Evolutionary conservation across 2,888 invertebrate species (phyloP).

Genomic region (Drosophila histrio): DNA sequence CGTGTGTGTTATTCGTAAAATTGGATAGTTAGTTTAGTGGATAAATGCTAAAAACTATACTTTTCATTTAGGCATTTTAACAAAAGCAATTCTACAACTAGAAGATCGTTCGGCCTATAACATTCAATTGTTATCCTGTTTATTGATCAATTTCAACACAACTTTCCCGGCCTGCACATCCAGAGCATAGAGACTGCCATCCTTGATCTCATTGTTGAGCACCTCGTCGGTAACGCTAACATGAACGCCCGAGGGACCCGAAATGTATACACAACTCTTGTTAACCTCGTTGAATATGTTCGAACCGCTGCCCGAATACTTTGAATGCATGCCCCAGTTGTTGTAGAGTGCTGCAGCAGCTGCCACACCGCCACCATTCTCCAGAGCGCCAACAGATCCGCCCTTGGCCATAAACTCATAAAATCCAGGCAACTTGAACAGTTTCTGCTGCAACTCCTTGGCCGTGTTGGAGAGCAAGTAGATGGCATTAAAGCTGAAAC

Average conservation of each 20-base stretch:
- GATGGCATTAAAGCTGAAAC: slow-evolving; percentile 90
- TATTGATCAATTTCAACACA: slow-evolving; percentile 84
- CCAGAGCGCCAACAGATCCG: slow-evolving; percentile 62
- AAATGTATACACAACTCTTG: slow-evolving; percentile 88
- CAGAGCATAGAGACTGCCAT: slow-evolving; percentile 89
- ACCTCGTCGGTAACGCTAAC: slow-evolving; percentile 94
- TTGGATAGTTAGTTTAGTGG: slow-evolving; percentile 11
- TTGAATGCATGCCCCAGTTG: slow-evolving; percentile 82
- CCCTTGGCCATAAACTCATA: slow-evolving; percentile 81
- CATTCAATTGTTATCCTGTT: slow-evolving; percentile 78
- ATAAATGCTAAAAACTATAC: slow-evolving; percentile 72
- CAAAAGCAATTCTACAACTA: slow-evolving; percentile 28
- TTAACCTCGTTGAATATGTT: slow-evolving; percentile 85
- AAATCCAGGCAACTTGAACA: slow-evolving; percentile 87
- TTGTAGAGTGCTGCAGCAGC: slow-evolving; percentile 60
- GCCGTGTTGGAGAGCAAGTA: slow-evolving; percentile 90
- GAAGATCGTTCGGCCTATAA: neutral
- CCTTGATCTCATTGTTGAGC: slow-evolving; percentile 90
- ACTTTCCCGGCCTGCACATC: slow-evolving; percentile 85
- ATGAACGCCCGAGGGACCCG: slow-evolving; percentile 93
- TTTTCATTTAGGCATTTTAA: slow-evolving; percentile 29
- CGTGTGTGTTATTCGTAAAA: slow-evolving; percentile 14
- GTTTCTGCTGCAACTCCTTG: slow-evolving; percentile 88
- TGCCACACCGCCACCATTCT: slow-evolving; percentile 53
- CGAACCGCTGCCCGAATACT: slow-evolving; percentile 84